phyloP scores from a whole-genome alignment of 2,797 vertebrate genomes.

The Rhinatrema bivittatum region DNA sequence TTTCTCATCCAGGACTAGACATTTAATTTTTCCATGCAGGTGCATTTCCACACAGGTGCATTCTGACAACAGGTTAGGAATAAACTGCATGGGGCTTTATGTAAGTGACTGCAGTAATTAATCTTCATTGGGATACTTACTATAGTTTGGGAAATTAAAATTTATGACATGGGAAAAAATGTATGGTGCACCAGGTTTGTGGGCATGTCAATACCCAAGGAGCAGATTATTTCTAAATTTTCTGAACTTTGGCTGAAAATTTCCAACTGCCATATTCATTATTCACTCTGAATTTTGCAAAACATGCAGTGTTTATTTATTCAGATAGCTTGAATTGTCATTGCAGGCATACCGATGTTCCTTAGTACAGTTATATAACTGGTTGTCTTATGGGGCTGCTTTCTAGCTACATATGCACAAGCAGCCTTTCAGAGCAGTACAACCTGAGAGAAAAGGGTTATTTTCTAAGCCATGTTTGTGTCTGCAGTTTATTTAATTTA shows the following conservation, averaged over 20 bases:
- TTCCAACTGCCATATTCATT: conserved; percentile 29
- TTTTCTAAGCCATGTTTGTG: too few relatives aligned
- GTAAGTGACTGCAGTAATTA: conserved; percentile 53
- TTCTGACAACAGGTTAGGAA: conserved; percentile 39
- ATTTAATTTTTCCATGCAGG: neutral
- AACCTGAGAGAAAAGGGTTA: neutral
- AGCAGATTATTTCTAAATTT: conserved; percentile 26
- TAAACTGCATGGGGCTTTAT: conserved; percentile 34
- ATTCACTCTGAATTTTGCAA: conserved; percentile 16
- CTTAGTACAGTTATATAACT: neutral
- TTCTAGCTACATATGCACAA: neutral
- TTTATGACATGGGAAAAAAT: conserved; percentile 36
- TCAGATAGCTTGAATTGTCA: neutral
- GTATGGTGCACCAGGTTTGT: conserved; percentile 37
- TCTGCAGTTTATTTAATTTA: too few relatives aligned
- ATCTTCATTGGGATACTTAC: conserved; percentile 53
- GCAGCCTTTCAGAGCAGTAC: neutral
- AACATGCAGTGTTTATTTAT: neutral
- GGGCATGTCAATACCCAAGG: conserved; percentile 32
- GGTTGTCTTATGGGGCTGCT: neutral
- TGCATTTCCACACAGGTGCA: conserved; percentile 11
- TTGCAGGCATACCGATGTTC: neutral
- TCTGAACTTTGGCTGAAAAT: conserved; percentile 21
- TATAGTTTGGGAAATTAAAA: conserved; percentile 49
- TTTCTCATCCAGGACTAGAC: conserved; percentile 8